Evolutionary conservation across 2,888 invertebrate genomes (phyloP).

Genomic region (Ypsolopha sequella): DNA sequence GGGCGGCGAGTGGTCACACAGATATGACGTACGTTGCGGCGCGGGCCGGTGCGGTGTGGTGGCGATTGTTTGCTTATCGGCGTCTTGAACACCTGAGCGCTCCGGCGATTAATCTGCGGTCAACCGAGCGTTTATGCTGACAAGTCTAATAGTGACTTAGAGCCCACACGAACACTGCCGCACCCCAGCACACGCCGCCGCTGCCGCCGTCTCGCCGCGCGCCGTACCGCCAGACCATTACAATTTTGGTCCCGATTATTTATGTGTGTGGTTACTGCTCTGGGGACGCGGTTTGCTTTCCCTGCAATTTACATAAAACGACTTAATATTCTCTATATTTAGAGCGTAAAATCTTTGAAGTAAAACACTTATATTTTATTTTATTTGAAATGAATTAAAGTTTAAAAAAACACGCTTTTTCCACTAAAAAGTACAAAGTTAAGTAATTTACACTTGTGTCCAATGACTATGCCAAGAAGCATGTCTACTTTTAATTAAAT

Average conservation of each 20-base stretch:
- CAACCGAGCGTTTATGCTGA: not conserved
- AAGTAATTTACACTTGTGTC: too few species aligned
- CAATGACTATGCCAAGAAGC: too few species aligned
- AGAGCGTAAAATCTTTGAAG: too few species aligned
- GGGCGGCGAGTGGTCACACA: slow-evolving; percentile 1
- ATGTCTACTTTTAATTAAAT: too few species aligned
- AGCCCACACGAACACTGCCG: not conserved
- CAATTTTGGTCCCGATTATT: not conserved
- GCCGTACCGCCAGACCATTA: not conserved
- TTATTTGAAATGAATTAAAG: too few species aligned
- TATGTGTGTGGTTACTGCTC: not conserved
- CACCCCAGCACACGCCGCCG: not conserved
- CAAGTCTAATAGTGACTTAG: slow-evolving; percentile 3
- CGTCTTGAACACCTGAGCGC: slow-evolving; percentile 9
- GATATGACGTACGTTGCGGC: not conserved
- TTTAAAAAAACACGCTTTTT: too few species aligned
- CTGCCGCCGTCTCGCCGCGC: not conserved
- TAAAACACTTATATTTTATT: too few species aligned
- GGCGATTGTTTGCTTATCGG: slow-evolving; percentile 12
- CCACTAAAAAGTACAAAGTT: too few species aligned
- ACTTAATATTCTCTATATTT: too few species aligned
- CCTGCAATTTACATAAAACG: too few species aligned
- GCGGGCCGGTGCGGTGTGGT: slow-evolving; percentile 1
- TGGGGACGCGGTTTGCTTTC: too few species aligned
- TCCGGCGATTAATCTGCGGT: not conserved